Conservation (phyloP, 37 sponge, comb jelly and placozoan species). For the Geodia barretti region DNA sequence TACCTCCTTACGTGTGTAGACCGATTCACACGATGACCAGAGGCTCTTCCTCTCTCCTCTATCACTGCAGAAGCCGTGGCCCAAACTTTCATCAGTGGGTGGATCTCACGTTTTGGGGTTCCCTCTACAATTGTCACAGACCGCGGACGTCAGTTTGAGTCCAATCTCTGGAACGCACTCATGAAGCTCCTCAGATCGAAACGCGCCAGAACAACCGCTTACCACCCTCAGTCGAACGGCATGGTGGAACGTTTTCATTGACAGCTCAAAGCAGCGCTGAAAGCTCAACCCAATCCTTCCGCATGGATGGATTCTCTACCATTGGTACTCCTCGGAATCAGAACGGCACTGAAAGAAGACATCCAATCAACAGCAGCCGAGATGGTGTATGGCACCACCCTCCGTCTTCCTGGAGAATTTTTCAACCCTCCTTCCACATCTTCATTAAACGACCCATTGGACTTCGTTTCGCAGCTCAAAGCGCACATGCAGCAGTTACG, state of each 20-base stretch:
- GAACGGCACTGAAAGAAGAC: slow-evolving; percentile 16
- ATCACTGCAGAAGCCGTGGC: slow-evolving; percentile 42
- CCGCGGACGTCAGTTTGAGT: slow-evolving; percentile 41
- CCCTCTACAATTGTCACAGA: slow-evolving; percentile 44
- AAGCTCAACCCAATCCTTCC: slow-evolving; percentile 22
- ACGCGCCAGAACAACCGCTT: slow-evolving; percentile 32
- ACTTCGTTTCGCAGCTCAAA: slow-evolving; percentile 17
- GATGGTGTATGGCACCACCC: slow-evolving; percentile 34
- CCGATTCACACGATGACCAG: slow-evolving; percentile 50
- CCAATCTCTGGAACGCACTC: slow-evolving; percentile 20
- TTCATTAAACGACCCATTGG: slow-evolving; percentile 15
- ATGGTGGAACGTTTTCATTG: slow-evolving; percentile 44
- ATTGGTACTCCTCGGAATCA: slow-evolving; percentile 35
- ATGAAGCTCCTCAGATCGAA: slow-evolving; percentile 26
- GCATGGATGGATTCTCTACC: slow-evolving; percentile 42
- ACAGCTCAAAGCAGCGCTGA: slow-evolving; percentile 55
- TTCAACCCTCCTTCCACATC: slow-evolving; percentile 13
- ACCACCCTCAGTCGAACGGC: slow-evolving; percentile 46
- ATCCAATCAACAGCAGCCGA: slow-evolving; percentile 26
- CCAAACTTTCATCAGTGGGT: slow-evolving; percentile 27
- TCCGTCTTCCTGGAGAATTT: slow-evolving; percentile 20
- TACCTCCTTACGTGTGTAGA: slow-evolving; percentile 51
- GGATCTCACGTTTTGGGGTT: slow-evolving; percentile 50
- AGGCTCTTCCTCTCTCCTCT: slow-evolving; percentile 29
- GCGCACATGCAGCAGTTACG: slow-evolving; percentile 21